phyloP scores from a whole-genome alignment of 2,888 invertebrate species.

The Carpatolechia fugitivella region DNA sequence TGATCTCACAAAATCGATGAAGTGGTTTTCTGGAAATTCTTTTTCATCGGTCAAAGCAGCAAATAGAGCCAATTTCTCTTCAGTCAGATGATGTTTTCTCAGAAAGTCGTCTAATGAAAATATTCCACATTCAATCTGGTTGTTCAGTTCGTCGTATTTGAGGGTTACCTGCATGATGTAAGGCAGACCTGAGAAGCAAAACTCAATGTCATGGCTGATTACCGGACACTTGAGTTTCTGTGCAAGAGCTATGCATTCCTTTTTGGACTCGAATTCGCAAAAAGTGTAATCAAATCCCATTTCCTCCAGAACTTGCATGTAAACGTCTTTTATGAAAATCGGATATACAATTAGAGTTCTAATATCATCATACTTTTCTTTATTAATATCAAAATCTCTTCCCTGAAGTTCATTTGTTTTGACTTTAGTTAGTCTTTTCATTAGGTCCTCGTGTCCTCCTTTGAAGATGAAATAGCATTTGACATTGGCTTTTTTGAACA shows the following conservation, averaged over 20 bases:
- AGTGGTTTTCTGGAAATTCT: constrained; percentile 29
- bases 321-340: constrained; percentile 32
- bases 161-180: constrained; percentile 34
- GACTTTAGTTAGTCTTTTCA: neutral
- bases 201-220: constrained; percentile 39
- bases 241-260: constrained; percentile 42
- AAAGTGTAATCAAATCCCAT: constrained; percentile 34
- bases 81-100: constrained; percentile 26
- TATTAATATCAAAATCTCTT: neutral
- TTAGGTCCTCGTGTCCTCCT: constrained; percentile 32
- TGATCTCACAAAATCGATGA: constrained; percentile 25
- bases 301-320: constrained; percentile 38
- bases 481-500: constrained; percentile 38
- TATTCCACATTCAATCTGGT: constrained; percentile 26
- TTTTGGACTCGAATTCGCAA: constrained; percentile 34
- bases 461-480: constrained; percentile 43
- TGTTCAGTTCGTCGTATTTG: constrained; percentile 12
- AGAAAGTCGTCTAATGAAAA: constrained; percentile 32
- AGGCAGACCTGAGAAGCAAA: constrained; percentile 33
- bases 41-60: constrained; percentile 31
- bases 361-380: neutral
- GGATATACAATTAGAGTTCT: constrained; percentile 21
- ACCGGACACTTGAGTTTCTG: constrained; percentile 38
- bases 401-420: neutral
- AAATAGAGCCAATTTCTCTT: constrained; percentile 35